Conservation (phyloP, 2,888 invertebrate species). For the Tetropium fuscum region DNA sequence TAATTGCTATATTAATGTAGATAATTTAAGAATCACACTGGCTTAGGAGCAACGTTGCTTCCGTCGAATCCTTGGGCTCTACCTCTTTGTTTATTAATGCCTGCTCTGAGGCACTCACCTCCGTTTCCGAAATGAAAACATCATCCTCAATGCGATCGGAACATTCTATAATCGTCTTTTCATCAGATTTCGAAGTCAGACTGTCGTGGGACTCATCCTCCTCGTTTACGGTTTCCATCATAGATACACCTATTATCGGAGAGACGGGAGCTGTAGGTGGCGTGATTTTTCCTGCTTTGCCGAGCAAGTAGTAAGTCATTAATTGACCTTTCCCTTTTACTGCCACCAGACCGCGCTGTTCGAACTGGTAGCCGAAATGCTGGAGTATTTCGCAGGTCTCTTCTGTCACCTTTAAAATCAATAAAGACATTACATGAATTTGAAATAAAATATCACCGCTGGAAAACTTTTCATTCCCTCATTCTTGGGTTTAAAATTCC, state of each 20-base stretch:
- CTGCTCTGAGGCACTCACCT: constrained; percentile 50
- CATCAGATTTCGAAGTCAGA: constrained; percentile 62
- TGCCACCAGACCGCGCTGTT: constrained; percentile 92
- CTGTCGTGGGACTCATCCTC: constrained; percentile 65
- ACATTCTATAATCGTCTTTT: constrained; percentile 62
- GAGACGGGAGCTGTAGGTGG: constrained; percentile 62
- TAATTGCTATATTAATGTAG: neutral
- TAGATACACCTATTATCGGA: constrained; percentile 52
- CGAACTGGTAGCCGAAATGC: constrained; percentile 91
- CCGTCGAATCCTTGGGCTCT: constrained; percentile 58
- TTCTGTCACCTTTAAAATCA: constrained; percentile 83
- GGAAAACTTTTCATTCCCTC: too few relatives aligned
- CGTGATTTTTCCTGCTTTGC: constrained; percentile 67
- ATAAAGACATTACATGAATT: too few relatives aligned
- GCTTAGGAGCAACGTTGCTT: constrained; percentile 58
- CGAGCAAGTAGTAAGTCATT: constrained; percentile 92
- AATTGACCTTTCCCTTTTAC: constrained; percentile 98
- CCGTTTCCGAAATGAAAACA: constrained; percentile 55
- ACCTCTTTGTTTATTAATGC: constrained; percentile 55
- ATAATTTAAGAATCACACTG: constrained; percentile 51
- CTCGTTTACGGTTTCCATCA: constrained; percentile 65
- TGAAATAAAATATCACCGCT: neutral
- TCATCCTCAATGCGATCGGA: constrained; percentile 58
- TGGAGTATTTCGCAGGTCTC: constrained; percentile 92
- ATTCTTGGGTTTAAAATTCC: too few relatives aligned